These are phyloP conservation scores for Acromyrmex echinatior DNA, from an alignment of 1,140 invertebrate species.

Conservation along the genomic window DNA sequence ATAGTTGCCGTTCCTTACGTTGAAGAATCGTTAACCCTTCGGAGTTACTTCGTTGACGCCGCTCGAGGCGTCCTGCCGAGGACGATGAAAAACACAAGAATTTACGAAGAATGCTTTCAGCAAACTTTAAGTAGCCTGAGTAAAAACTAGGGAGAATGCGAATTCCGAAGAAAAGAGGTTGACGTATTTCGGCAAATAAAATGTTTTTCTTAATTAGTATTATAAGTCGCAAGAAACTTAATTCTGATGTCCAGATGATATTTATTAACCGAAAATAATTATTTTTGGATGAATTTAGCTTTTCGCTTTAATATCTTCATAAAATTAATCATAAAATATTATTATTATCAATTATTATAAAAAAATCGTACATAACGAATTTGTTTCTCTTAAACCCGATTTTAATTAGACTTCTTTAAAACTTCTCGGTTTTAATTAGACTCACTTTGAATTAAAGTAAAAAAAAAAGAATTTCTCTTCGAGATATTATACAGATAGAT, in stretches of 20 bases:
- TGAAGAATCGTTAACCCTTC: constrained; percentile 50
- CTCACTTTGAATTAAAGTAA: too few species aligned
- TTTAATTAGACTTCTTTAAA: not conserved
- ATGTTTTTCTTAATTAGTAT: constrained; percentile 31
- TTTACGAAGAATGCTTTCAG: constrained; percentile 58
- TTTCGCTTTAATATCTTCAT: not conserved
- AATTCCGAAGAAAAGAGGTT: constrained; percentile 27
- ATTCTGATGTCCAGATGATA: not conserved
- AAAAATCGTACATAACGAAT: not conserved
- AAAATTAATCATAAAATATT: not conserved
- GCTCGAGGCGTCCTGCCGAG: constrained; percentile 27
- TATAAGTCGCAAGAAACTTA: not conserved
- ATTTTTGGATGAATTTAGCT: not conserved
- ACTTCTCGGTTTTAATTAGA: too few species aligned
- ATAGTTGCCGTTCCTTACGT: constrained; percentile 45
- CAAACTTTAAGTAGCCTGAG: constrained; percentile 39
- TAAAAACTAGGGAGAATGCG: constrained; percentile 32
- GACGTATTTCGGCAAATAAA: not conserved
- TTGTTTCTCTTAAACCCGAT: not conserved
- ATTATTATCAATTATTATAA: not conserved
- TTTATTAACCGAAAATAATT: not conserved
- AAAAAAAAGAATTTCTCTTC: too few species aligned
- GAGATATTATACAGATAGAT: too few species aligned
- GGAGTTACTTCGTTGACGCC: constrained; percentile 48
- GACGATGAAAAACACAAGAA: constrained; percentile 56